Evolutionary conservation across 2,888 invertebrate genomes (phyloP).

Genomic region (Chrysolina americana): DNA sequence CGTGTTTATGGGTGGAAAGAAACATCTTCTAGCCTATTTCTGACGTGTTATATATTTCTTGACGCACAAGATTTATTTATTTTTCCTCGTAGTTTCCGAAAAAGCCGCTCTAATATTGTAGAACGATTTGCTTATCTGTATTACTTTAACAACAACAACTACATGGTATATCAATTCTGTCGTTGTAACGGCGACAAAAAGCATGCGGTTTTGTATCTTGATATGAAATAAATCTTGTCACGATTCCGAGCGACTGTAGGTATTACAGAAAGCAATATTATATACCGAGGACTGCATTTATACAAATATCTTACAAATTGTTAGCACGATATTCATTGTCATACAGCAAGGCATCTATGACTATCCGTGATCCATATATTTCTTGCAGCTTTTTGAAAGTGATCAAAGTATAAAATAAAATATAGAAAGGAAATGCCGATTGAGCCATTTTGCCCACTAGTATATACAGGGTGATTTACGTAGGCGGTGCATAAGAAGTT

Average conservation of each 20-base stretch:
- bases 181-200: not conserved
- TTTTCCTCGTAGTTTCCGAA: not conserved
- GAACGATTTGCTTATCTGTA: not conserved
- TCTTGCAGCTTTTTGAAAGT: too few relatives aligned
- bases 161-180: not conserved
- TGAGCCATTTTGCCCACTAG: too few relatives aligned
- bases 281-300: not conserved
- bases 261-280: not conserved
- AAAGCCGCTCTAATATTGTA: not conserved
- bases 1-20: too few relatives aligned
- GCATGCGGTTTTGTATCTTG: not conserved
- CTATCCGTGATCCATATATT: not conserved
- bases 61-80: not conserved
- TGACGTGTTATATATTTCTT: too few relatives aligned
- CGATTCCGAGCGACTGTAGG: not conserved
- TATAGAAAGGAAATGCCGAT: too few relatives aligned
- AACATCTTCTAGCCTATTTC: too few relatives aligned
- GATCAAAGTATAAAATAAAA: too few relatives aligned
- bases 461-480: too few relatives aligned
- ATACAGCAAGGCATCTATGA: not conserved
- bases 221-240: slow-evolving; percentile 7
- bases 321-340: not conserved
- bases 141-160: not conserved
- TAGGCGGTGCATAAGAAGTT: too few relatives aligned
- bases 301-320: not conserved